Percentiles rank a stretch among this genome's conserved stretches.
Evolutionary conservation across 2,113 vertebrate species (phyloP).

Genomic region (Electrona antarctica): DNA sequence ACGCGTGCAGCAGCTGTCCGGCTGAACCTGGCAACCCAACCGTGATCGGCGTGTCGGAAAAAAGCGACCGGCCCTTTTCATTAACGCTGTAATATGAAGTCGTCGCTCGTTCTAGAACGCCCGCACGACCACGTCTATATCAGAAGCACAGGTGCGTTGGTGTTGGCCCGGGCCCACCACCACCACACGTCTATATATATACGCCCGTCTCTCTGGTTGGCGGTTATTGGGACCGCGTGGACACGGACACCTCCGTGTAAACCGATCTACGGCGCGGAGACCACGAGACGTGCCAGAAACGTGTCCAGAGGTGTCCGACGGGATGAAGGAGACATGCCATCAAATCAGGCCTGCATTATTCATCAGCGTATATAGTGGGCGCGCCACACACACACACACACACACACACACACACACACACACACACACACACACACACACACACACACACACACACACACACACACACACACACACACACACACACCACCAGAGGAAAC

Average conservation of each 20-base stretch:
- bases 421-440: no score
- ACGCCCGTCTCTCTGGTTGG: slow-evolving; percentile 21
- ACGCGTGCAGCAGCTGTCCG: slow-evolving; percentile 16
- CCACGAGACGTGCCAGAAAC: slow-evolving; percentile 59
- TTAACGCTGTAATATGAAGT: slow-evolving; percentile 51
- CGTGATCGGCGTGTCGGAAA: neutral
- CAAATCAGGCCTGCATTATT: slow-evolving; percentile 78
- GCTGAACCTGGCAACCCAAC: neutral
- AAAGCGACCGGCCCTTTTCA: no score
- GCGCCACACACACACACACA: no score
- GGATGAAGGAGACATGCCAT: slow-evolving; percentile 66
- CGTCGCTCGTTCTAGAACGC: slow-evolving; percentile 29
- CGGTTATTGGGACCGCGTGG: slow-evolving; percentile 41
- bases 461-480: no score
- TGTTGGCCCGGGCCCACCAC: slow-evolving; percentile 1
- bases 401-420: no score
- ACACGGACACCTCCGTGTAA: slow-evolving; percentile 75
- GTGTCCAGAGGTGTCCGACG: slow-evolving; percentile 73
- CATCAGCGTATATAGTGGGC: slow-evolving; percentile 33
- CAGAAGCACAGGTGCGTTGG: slow-evolving; percentile 23
- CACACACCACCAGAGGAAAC: slow-evolving; percentile 63
- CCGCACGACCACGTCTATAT: slow-evolving; percentile 20
- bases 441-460: no score
- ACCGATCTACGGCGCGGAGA: slow-evolving; percentile 59
- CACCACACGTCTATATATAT: slow-evolving; percentile 40